phyloP scores from a whole-genome alignment of 2,113 vertebrate species.

The Anguilla rostrata region DNA sequence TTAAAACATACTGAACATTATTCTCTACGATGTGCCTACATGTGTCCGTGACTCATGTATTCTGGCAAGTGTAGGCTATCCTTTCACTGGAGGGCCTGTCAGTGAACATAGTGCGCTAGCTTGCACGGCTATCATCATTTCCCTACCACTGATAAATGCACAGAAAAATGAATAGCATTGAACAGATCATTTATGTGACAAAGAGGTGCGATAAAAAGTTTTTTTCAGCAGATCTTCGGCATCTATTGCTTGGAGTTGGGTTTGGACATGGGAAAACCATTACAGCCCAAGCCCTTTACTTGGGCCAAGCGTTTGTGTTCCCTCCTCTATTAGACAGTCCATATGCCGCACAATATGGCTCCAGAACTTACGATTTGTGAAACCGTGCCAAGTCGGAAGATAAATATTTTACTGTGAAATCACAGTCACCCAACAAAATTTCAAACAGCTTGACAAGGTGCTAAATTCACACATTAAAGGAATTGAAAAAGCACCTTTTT shows the following conservation, averaged over 20 bases:
- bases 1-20: neutral
- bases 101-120: too few species aligned
- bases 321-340: neutral
- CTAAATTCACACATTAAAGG: too few species aligned
- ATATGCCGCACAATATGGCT: neutral
- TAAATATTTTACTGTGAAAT: neutral
- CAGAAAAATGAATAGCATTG: neutral
- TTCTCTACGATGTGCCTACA: neutral
- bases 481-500: too few species aligned
- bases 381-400: neutral
- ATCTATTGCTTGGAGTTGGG: neutral
- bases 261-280: neutral
- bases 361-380: neutral
- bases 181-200: too few species aligned
- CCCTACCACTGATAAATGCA: neutral
- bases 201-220: too few species aligned
- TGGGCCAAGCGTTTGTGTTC: neutral
- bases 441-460: neutral
- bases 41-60: neutral
- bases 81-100: neutral
- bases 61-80: neutral
- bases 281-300: neutral
- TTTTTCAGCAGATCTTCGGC: neutral
- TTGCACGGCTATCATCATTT: neutral
- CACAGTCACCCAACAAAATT: neutral